Evolutionary conservation across 2,888 invertebrate genomes (phyloP).

Genomic region (Chydorus sphaericus): DNA sequence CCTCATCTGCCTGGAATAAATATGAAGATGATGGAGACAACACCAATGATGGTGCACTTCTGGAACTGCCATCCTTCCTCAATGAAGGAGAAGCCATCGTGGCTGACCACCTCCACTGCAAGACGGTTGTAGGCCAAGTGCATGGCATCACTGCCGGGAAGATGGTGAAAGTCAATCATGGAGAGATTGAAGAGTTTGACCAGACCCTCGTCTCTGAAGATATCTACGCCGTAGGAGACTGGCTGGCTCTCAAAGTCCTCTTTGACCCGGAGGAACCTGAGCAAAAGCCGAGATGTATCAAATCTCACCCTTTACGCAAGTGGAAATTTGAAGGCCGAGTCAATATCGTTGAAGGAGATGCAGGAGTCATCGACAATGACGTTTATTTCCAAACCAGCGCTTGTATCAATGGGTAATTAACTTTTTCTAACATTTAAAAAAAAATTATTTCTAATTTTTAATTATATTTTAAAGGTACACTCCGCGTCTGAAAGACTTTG

Average conservation of each 20-base stretch:
- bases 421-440: background rate
- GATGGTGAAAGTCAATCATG: background rate
- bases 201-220: background rate
- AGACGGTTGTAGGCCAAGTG: constrained; percentile 4
- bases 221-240: constrained; percentile 20
- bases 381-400: constrained; percentile 43
- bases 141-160: background rate
- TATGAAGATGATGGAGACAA: background rate
- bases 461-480: constrained; percentile 26
- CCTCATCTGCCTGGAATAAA: background rate
- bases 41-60: background rate
- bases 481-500: constrained; percentile 44
- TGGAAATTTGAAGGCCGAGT: constrained; percentile 15
- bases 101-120: background rate
- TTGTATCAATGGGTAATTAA: constrained; percentile 32
- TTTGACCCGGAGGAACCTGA: constrained; percentile 8
- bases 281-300: background rate
- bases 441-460: background rate
- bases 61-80: background rate
- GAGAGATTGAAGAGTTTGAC: background rate
- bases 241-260: constrained; percentile 18
- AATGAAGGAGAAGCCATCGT: background rate
- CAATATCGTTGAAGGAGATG: constrained; percentile 15
- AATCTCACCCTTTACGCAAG: constrained; percentile 9
- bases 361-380: constrained; percentile 41